These are phyloP conservation scores for Drosophila kambysellisi DNA, from an alignment of 2,888 invertebrate species.

Conservation along the genomic window DNA sequence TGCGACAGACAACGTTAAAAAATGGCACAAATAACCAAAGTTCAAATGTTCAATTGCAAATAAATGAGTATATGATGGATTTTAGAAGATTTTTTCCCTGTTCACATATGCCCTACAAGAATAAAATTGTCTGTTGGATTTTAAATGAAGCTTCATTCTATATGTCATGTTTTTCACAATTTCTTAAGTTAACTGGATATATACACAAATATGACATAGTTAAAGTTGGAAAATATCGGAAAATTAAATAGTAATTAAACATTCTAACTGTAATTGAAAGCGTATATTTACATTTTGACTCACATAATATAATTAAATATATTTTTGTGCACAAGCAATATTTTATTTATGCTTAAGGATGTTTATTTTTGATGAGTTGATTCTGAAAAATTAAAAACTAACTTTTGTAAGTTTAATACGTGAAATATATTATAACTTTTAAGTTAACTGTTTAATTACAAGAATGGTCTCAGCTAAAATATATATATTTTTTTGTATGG, in stretches of 20 bases:
- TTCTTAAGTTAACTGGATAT: neutral
- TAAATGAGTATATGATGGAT: neutral
- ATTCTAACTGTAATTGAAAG: neutral
- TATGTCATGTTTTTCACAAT: neutral
- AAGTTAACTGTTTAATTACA: neutral
- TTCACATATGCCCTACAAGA: neutral
- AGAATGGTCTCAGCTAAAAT: neutral
- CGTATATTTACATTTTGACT: neutral
- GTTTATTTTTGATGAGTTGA: neutral
- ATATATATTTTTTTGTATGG: constrained; percentile 2
- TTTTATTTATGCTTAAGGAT: neutral
- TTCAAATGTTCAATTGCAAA: neutral
- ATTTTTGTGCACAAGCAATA: too few species aligned
- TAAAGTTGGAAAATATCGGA: neutral
- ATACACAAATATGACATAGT: neutral
- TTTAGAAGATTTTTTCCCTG: neutral
- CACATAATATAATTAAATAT: neutral
- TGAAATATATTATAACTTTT: neutral
- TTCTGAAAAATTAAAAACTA: neutral
- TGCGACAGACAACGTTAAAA: neutral
- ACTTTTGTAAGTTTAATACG: neutral
- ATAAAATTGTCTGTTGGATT: neutral
- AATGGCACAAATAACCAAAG: neutral
- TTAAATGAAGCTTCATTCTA: neutral
- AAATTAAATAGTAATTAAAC: neutral